Conservation (phyloP, 2,888 invertebrate genomes). For the Ormyrus rosae region DNA sequence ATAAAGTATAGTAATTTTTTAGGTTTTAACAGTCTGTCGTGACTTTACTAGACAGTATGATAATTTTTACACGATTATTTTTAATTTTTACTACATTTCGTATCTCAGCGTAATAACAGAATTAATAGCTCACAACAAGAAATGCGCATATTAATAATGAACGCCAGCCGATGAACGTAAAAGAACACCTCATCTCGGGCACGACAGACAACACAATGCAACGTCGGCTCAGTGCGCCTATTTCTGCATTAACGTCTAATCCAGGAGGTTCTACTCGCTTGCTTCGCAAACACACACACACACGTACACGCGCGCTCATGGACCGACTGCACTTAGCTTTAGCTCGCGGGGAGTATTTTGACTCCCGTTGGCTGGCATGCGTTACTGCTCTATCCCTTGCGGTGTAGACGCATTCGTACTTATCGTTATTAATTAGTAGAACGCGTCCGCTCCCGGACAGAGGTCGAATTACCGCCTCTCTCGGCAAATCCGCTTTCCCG, state of each 20-base stretch:
- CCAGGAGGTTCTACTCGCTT: constrained; percentile 24
- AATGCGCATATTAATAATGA: too few species aligned
- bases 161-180: background rate
- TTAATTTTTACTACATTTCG: too few species aligned
- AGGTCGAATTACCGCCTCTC: constrained; percentile 63
- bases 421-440: constrained; percentile 72
- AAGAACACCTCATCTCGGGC: background rate
- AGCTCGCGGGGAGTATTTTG: background rate
- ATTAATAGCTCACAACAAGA: too few species aligned
- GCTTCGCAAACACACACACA: background rate
- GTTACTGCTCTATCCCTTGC: constrained; percentile 66
- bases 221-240: constrained; percentile 31
- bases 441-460: constrained; percentile 62
- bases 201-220: background rate
- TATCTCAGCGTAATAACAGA: too few species aligned
- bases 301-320: background rate
- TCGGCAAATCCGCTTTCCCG: constrained; percentile 66
- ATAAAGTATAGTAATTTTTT: too few species aligned
- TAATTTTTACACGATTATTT: too few species aligned
- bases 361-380: background rate
- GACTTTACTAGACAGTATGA: too few species aligned
- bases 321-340: background rate
- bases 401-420: constrained; percentile 72
- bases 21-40: too few species aligned
- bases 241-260: constrained; percentile 62